Evolutionary conservation across 2,113 vertebrate species (phyloP), one percentile per base, ranked within the genome.

Genomic region (Esox niger): DNA sequence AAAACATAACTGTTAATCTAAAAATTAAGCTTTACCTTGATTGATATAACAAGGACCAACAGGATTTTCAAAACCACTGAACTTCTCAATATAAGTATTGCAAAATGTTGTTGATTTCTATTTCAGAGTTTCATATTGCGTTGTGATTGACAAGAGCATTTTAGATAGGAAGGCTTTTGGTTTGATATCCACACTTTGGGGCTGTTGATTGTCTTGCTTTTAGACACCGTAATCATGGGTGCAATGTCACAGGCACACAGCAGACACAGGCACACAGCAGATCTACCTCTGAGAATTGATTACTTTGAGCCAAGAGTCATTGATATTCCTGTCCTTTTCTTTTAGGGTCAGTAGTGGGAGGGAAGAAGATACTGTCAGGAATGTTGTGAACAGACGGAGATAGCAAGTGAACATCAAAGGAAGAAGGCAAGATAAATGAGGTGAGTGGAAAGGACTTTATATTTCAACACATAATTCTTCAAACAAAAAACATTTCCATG

Each of bases 201-300:
- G 66, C 49, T 33, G 71, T 61, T 71, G 68, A 88, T 85, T 6
- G 56, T 52, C 64, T 73, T 68, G 78, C 54, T 25, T 82, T 82
- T 58, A 62, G 81, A 82, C 79, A 85, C 77, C 78, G 83, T 82
- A 84, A 87, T 86, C 83, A 81, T 77, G 68, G 76, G 80, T 77
- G 78, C 69, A 79, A 79, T 87, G 82, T 86, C 79, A 20, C 35
- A 77, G 69, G 64, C 75, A 75, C 76, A 85, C 71, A 81, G 73
- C 79, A 74, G 77, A 80, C 79, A 20, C 35, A 77, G 69, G 64
- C 75, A 75, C 76, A 85, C 71, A 81, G 73, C 79, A 74, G 77
- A 80, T 86, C 82, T 79, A 81, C 74, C 82, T 82, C 55, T 1
- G 78, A 71, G 78, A 73, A 87, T 87, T 79, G 82, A 86, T 86